Evolutionary conservation across 2,113 vertebrate species (phyloP), one percentile per base, ranked within the genome.

Genomic region (Tachysurus vachellii): DNA sequence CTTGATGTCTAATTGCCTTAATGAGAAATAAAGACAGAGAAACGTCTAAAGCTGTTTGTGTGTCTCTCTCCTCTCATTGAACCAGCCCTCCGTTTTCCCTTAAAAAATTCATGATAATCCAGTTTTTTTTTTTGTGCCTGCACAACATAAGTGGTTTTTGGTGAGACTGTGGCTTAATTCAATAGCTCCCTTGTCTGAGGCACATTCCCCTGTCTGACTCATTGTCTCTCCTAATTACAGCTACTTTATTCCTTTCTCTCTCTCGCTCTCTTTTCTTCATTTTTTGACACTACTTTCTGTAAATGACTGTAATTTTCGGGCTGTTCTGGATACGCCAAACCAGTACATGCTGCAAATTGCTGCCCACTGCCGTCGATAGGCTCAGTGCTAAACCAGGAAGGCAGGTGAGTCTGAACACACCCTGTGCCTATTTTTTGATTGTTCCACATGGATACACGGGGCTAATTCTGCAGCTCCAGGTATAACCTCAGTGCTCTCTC

Each of bases 1-100:
- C 80, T 23, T 84, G 87, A 93, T 90, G 88, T 94, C 91, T 84
- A 87, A 90, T 94, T 94, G 71, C 94, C 54, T 80, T 64, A 87
- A 80, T 31, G 70, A 71, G 17, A 68, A 23, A 57, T 31, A 56
- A 26, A 44, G 14, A 62, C 10, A 17, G 56, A 19, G 8, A 42
- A 68, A 17, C 57, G 44, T 31, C 26, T 36, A 50, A 23, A 77
- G 44, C 86, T 54, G 9, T 68, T 56, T 56, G 4, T 14, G 62
- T 90, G 12, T 81, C 23, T 82, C 77, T 68, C 64, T 36, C 47
- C 26, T 83, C n/a, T n/a, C 13, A 16, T 75, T 70, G 44, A 23
- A 44, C 71, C 47, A 16, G 9, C 56, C 36, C 10, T 64, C 56
- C 31, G 14, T 42, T 61, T 79, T 80, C 44, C 23, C 82, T 23